Evolutionary conservation across 2,888 invertebrate genomes (phyloP).

Genomic region (Amiota communis): DNA sequence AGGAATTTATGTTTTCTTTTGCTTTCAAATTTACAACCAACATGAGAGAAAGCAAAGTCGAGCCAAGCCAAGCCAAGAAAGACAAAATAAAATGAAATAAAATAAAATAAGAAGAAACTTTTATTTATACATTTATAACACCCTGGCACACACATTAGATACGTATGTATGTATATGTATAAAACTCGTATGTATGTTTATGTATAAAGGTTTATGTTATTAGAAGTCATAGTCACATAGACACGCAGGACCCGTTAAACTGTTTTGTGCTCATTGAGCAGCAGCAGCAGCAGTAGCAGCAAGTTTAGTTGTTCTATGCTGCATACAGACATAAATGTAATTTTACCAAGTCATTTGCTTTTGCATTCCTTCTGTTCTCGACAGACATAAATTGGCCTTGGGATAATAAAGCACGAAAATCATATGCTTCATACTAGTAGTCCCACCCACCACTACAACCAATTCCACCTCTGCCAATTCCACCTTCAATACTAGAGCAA

Average conservation of each 20-base stretch:
- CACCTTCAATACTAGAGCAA: background rate
- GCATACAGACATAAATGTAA: background rate
- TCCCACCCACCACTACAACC: background rate
- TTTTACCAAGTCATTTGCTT: background rate
- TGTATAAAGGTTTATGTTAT: slow-evolving; percentile 61
- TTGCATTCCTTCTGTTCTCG: slow-evolving; percentile 2
- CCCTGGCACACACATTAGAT: background rate
- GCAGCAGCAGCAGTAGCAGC: background rate
- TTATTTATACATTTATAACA: slow-evolving; percentile 21
- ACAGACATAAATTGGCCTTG: slow-evolving; percentile 62
- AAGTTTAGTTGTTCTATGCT: slow-evolving; percentile 3
- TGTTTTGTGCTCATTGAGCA: background rate
- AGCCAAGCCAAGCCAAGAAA: background rate
- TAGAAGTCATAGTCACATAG: slow-evolving; percentile 41
- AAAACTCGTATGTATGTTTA: slow-evolving; percentile 18
- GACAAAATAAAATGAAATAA: slow-evolving; percentile 20
- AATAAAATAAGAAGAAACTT: slow-evolving; percentile 12
- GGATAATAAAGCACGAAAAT: slow-evolving; percentile 61
- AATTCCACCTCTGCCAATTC: background rate
- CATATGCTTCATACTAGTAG: slow-evolving; percentile 54
- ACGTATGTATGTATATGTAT: slow-evolving; percentile 10
- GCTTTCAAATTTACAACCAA: slow-evolving; percentile 59
- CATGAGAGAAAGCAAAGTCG: background rate
- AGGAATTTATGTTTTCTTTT: slow-evolving; percentile 64
- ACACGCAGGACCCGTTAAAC: background rate